Percentiles rank a stretch among this genome's conserved stretches.
phyloP scores from a whole-genome alignment of 2,797 vertebrate species.

The Gadopsis bispinosus region DNA sequence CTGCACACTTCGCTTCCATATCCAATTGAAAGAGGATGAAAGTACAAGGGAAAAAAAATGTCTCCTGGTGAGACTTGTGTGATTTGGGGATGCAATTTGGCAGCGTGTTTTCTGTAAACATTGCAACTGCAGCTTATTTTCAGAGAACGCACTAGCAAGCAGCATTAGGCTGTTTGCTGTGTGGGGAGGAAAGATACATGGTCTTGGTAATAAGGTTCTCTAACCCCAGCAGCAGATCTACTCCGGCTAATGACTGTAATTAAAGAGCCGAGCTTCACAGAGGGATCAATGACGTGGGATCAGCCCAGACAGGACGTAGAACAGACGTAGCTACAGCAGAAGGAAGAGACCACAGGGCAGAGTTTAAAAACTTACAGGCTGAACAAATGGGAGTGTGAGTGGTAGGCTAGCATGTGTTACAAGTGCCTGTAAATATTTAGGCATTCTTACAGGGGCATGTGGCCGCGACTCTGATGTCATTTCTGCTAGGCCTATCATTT shows the following conservation, averaged over 20 bases:
- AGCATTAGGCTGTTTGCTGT: constrained; percentile 49
- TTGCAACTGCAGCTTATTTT: constrained; percentile 61
- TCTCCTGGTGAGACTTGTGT: constrained; percentile 62
- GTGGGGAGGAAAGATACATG: constrained; percentile 38
- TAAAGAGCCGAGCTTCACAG: constrained; percentile 72
- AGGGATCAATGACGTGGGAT: constrained; percentile 69
- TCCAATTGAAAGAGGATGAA: constrained; percentile 58
- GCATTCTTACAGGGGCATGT: constrained; percentile 73
- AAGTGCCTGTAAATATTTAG: constrained; percentile 74
- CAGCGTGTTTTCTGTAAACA: constrained; percentile 72
- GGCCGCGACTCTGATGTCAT: constrained; percentile 76
- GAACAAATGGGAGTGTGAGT: constrained; percentile 50
- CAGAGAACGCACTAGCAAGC: constrained; percentile 40
- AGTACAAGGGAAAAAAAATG: constrained; percentile 46
- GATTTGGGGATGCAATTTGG: constrained; percentile 73
- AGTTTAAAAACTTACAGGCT: constrained; percentile 54
- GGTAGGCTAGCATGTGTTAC: constrained; percentile 58
- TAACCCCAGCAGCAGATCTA: constrained; percentile 72
- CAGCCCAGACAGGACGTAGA: constrained; percentile 67
- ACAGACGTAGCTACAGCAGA: constrained; percentile 59
- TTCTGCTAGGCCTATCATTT: constrained; percentile 68
- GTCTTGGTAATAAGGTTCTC: constrained; percentile 76
- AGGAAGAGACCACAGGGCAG: constrained; percentile 62
- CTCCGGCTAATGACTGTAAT: constrained; percentile 82
- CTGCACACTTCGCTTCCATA: constrained; percentile 51